Conservation (phyloP, 1,140 invertebrate genomes). For the Agraylea sexmaculata region DNA sequence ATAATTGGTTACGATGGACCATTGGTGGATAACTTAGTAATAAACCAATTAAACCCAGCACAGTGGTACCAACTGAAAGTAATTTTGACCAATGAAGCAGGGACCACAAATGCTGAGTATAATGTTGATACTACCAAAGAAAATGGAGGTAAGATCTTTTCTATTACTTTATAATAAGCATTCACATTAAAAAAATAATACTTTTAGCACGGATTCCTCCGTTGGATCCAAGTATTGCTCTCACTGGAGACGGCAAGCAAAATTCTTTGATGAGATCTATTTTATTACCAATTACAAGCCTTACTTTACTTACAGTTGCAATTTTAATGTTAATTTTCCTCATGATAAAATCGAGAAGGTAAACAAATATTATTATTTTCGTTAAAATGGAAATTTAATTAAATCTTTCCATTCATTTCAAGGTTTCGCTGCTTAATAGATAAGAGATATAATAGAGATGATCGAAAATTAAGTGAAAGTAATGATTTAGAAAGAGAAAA, state of each 20-base stretch:
- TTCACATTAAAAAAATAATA: constrained; percentile 3
- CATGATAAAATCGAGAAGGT: constrained; percentile 32
- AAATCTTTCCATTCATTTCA: constrained; percentile 12
- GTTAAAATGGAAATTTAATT: background rate
- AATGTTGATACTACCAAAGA: constrained; percentile 35
- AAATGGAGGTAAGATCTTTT: constrained; percentile 27
- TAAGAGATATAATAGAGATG: constrained; percentile 33
- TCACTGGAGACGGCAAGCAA: constrained; percentile 25
- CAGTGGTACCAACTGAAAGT: constrained; percentile 62
- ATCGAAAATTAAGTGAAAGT: constrained; percentile 38
- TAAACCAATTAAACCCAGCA: constrained; percentile 55
- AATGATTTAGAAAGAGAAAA: constrained; percentile 39
- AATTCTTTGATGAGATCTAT: constrained; percentile 26
- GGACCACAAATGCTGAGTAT: constrained; percentile 38
- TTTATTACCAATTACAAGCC: constrained; percentile 31
- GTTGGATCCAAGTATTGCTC: constrained; percentile 26
- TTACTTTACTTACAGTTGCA: constrained; percentile 27
- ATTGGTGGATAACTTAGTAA: constrained; percentile 47
- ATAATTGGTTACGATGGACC: constrained; percentile 39
- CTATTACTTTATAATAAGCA: background rate
- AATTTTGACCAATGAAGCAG: constrained; percentile 64
- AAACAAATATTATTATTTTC: constrained; percentile 10
- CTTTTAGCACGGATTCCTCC: constrained; percentile 31
- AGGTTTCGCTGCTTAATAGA: constrained; percentile 36
- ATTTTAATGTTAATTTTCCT: constrained; percentile 30